Percentiles rank a stretch among this genome's conserved stretches.
These are phyloP conservation scores for Pachyramphus minor DNA, from an alignment of 2,113 vertebrate species.

Conservation along the genomic window DNA sequence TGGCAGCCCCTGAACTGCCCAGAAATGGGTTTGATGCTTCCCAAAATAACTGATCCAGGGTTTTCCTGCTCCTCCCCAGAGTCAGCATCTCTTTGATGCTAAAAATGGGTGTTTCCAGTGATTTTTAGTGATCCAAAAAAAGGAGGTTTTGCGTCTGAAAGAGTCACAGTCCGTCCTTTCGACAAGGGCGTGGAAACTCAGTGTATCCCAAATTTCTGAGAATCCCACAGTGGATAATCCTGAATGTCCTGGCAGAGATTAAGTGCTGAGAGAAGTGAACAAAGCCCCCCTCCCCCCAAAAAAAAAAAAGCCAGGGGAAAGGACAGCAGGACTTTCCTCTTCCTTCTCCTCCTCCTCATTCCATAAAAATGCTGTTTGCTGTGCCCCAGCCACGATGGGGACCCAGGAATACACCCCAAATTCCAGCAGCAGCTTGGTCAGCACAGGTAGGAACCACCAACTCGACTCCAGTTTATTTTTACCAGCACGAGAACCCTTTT, in stretches of 20 bases:
- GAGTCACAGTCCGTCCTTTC: neutral
- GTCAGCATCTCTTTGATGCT: neutral
- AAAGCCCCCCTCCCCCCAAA: neutral
- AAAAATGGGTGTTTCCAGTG: neutral
- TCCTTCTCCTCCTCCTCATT: neutral
- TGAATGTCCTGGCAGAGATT: neutral
- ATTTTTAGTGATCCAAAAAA: neutral
- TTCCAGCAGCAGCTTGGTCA: neutral
- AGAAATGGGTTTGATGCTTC: too few species aligned
- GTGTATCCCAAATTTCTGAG: neutral
- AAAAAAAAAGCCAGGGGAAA: neutral
- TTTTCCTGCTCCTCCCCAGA: neutral
- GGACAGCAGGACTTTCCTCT: neutral
- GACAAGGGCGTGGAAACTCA: neutral
- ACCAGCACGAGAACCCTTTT: neutral
- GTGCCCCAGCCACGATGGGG: too few species aligned
- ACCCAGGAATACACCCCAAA: neutral
- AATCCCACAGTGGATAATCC: neutral
- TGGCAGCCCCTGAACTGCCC: neutral
- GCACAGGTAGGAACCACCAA: neutral
- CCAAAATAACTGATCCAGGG: too few species aligned
- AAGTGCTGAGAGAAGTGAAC: neutral
- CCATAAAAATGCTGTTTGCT: fast-evolving
- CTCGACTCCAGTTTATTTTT: neutral
- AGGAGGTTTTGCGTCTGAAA: neutral